Conservation (phyloP, 1,140 invertebrate genomes). For the Heliconius hermathena region DNA sequence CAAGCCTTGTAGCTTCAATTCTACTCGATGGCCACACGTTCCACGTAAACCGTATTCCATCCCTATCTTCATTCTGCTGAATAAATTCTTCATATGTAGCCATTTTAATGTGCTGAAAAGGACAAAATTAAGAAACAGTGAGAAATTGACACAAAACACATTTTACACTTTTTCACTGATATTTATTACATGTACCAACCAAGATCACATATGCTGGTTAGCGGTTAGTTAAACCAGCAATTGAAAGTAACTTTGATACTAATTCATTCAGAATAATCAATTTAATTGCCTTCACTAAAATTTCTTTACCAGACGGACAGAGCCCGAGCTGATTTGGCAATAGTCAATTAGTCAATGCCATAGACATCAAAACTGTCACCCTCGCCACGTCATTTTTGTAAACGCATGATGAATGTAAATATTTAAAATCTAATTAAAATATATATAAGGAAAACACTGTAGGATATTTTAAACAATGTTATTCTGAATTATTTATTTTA, state of each 20-base stretch:
- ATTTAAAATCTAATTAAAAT: constrained; percentile 5
- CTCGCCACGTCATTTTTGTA: constrained; percentile 78
- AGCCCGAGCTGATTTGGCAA: constrained; percentile 77
- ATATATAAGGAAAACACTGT: neutral
- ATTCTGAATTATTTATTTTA: neutral
- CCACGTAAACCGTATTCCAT: constrained; percentile 98
- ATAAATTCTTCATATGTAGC: constrained; percentile 98
- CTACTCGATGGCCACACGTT: constrained; percentile 99
- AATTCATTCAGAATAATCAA: constrained; percentile 20
- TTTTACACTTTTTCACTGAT: constrained; percentile 24
- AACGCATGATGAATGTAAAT: constrained; percentile 55
- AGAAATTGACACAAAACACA: constrained; percentile 13
- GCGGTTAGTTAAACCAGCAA: constrained; percentile 32
- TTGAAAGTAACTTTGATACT: neutral
- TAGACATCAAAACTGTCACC: constrained; percentile 72
- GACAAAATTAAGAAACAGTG: constrained; percentile 53
- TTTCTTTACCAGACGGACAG: constrained; percentile 40
- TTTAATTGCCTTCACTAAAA: constrained; percentile 50
- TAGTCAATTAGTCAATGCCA: constrained; percentile 64
- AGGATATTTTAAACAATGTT: neutral
- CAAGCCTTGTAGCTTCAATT: constrained; percentile 96
- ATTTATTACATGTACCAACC: constrained; percentile 54
- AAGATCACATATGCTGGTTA: constrained; percentile 41
- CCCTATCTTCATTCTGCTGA: constrained; percentile 98
- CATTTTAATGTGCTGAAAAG: constrained; percentile 82